phyloP scores from a whole-genome alignment of 1,140 invertebrate genomes.

The Drosophila aff. region DNA sequence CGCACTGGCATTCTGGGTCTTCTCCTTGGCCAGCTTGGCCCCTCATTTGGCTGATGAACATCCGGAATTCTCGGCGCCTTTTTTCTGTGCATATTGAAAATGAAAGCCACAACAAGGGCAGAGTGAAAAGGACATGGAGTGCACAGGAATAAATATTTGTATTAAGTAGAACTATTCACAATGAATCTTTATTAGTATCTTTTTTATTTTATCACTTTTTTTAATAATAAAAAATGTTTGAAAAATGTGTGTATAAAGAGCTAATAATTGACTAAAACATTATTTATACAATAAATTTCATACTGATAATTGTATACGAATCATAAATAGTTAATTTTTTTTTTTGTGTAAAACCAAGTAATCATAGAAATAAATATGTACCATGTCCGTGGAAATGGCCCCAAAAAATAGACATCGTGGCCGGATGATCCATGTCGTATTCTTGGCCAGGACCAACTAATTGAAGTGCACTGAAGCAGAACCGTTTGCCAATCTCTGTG shows the following conservation, averaged over 20 bases:
- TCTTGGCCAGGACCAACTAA: slow-evolving; percentile 71
- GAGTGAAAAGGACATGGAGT: slow-evolving; percentile 22
- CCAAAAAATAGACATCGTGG: slow-evolving; percentile 18
- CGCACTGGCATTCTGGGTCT: slow-evolving; percentile 21
- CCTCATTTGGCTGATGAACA: slow-evolving; percentile 70
- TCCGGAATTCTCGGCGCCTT: slow-evolving; percentile 25
- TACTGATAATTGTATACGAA: no score
- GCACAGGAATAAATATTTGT: slow-evolving; percentile 10
- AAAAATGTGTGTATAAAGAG: no score
- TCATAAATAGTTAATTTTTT: background rate
- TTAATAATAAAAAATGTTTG: no score
- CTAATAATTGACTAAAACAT: no score
- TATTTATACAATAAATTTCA: no score
- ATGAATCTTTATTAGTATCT: no score
- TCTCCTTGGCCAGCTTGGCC: slow-evolving; percentile 26
- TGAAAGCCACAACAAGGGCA: slow-evolving; percentile 56
- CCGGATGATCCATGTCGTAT: slow-evolving; percentile 48
- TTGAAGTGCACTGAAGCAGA: slow-evolving; percentile 81
- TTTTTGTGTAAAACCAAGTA: slow-evolving; percentile 7
- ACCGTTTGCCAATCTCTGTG: slow-evolving; percentile 82
- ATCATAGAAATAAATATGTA: slow-evolving; percentile 47
- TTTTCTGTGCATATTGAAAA: slow-evolving; percentile 56
- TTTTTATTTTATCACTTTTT: no score
- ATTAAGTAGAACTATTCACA: background rate
- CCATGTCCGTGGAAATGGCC: slow-evolving; percentile 24